These are phyloP conservation scores for Calcarius lapponicus DNA, from an alignment of 2,797 vertebrate genomes.

Conservation along the genomic window DNA sequence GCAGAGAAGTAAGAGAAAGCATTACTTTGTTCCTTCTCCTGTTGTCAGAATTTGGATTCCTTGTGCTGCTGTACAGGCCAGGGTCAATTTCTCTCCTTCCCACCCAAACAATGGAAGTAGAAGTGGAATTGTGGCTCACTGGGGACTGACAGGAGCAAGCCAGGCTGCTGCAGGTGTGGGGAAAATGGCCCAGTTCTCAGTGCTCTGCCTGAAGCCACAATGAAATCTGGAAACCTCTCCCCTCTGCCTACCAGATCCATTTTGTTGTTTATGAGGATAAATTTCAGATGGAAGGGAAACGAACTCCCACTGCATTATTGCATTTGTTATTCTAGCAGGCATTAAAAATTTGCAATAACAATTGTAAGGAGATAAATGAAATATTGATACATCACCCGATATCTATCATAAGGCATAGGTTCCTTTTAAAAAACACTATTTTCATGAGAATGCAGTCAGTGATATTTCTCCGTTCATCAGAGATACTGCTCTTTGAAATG, in stretches of 20 bases:
- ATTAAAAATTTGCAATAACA: conserved; percentile 1
- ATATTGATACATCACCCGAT: background rate
- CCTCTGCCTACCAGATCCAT: background rate
- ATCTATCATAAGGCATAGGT: background rate
- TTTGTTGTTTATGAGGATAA: background rate
- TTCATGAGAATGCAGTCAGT: background rate
- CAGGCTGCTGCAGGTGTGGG: background rate
- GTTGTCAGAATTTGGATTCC: background rate
- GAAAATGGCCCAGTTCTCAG: background rate
- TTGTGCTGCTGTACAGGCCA: background rate
- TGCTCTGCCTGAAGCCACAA: background rate
- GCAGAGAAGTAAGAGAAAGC: background rate
- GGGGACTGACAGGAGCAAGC: background rate
- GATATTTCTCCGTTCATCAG: conserved; percentile 49
- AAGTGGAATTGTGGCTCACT: background rate
- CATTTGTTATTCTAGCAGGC: background rate
- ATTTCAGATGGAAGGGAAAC: background rate
- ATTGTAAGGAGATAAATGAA: background rate
- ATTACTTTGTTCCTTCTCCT: background rate
- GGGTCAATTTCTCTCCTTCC: background rate
- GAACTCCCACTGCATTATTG: background rate
- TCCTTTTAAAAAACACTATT: background rate
- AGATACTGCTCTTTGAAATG: conserved; percentile 56
- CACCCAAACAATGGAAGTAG: background rate
- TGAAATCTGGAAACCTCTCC: background rate